Percentiles rank a stretch among this genome's conserved stretches.
Evolutionary conservation across 2,113 vertebrate species (phyloP).

Genomic region (Steatornis caripensis): DNA sequence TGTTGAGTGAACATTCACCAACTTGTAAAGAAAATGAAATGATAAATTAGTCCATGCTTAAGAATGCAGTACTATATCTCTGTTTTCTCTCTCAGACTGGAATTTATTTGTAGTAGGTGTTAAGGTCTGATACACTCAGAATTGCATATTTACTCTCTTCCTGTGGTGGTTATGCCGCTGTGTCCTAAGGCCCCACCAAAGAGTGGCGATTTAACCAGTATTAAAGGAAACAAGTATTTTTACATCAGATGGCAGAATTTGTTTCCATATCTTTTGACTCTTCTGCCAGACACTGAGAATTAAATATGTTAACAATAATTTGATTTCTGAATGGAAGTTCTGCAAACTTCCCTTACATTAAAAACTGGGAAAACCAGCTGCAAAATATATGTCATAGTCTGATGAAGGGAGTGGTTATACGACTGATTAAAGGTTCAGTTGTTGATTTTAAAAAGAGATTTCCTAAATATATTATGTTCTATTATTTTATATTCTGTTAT

Average conservation of each 20-base stretch:
- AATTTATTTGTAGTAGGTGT: neutral
- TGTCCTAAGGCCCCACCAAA: neutral
- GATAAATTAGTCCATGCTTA: neutral
- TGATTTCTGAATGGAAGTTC: neutral
- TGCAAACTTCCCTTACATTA: neutral
- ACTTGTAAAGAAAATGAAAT: neutral
- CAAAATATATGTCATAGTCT: neutral
- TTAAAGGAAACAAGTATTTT: neutral
- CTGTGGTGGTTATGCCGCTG: neutral
- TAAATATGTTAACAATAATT: neutral
- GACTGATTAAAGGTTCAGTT: neutral
- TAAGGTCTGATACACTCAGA: neutral
- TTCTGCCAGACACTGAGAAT: neutral
- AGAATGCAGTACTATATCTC: neutral
- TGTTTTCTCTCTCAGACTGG: neutral
- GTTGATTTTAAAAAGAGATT: neutral
- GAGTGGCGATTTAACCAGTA: neutral
- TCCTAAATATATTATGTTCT: neutral
- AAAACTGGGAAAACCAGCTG: neutral
- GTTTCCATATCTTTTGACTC: neutral
- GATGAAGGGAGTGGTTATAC: neutral
- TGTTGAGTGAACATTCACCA: neutral
- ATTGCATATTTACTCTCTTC: neutral
- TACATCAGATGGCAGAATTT: neutral
- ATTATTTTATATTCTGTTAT: neutral